These are phyloP conservation scores for Cataglyphis cursor DNA, from an alignment of 2,888 invertebrate species.

Conservation along the genomic window DNA sequence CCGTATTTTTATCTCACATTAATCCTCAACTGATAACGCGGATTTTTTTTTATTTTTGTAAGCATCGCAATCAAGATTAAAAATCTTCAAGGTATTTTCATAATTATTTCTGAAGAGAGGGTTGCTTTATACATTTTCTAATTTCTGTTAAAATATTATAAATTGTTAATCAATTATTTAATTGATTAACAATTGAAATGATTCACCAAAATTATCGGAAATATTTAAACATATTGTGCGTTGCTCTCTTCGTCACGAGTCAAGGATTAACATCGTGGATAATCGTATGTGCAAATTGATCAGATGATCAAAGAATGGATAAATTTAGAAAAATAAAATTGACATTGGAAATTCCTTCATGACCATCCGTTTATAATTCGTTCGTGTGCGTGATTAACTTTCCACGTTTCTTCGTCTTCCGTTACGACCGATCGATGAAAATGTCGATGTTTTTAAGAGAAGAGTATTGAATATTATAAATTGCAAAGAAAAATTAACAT, in stretches of 20 bases:
- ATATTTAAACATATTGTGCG: background rate
- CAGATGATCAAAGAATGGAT: constrained; percentile 1
- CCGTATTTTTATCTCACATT: background rate
- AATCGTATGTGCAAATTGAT: constrained; percentile 50
- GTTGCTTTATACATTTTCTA: background rate
- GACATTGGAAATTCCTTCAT: constrained; percentile 1
- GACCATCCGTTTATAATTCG: constrained; percentile 10
- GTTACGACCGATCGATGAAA: background rate
- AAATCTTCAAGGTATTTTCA: background rate
- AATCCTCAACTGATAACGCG: constrained; percentile 21
- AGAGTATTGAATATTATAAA: background rate
- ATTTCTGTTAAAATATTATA: constrained; percentile 12
- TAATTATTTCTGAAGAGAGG: constrained; percentile 34
- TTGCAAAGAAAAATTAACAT: background rate
- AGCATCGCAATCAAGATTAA: background rate
- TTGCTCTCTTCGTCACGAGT: background rate
- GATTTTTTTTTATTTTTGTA: background rate
- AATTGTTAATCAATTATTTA: background rate
- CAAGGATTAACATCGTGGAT: constrained; percentile 11
- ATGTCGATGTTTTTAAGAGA: background rate
- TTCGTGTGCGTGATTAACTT: constrained; percentile 55
- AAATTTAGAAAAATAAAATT: background rate
- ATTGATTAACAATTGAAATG: no score
- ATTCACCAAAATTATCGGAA: background rate
- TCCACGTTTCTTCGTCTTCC: constrained; percentile 10